Percentiles rank a stretch among this genome's conserved stretches.
Conservation (phyloP, 2,797 vertebrate genomes). For the Rhynchonycteris naso region DNA sequence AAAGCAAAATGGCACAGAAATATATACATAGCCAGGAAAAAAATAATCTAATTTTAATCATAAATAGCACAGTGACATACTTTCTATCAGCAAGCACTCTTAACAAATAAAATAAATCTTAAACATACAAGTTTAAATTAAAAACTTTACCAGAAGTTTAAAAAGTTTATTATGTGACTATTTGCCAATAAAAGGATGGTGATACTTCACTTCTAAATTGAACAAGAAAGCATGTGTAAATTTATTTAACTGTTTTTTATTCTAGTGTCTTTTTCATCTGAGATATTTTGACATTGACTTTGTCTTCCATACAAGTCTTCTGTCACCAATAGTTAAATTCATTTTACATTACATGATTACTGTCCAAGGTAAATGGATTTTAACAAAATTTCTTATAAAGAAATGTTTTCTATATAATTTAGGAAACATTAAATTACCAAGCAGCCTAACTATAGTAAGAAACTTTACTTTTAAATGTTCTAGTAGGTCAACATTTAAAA, state of each 20-base stretch:
- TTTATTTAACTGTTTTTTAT: constrained; percentile 60
- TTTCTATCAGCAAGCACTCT: constrained; percentile 65
- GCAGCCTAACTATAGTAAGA: background rate
- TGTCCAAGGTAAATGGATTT: constrained; percentile 50
- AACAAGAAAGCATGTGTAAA: constrained; percentile 70
- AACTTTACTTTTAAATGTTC: background rate
- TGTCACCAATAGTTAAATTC: constrained; percentile 64
- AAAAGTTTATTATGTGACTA: constrained; percentile 43
- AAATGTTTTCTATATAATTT: background rate
- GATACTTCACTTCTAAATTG: constrained; percentile 73
- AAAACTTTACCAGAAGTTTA: constrained; percentile 56
- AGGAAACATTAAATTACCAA: background rate
- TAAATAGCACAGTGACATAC: constrained; percentile 36
- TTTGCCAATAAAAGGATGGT: constrained; percentile 51
- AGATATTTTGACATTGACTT: constrained; percentile 71
- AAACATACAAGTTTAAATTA: constrained; percentile 54
- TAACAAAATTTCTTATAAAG: background rate
- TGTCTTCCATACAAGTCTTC: constrained; percentile 53
- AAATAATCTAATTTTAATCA: constrained; percentile 9
- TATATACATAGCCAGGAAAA: constrained; percentile 17
- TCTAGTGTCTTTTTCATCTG: constrained; percentile 69
- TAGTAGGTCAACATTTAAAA: background rate
- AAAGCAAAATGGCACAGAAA: constrained; percentile 59
- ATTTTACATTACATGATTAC: constrained; percentile 27
- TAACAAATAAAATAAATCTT: constrained; percentile 72